These are phyloP conservation scores for Todiramphus chloris DNA, from an alignment of 2,113 vertebrate genomes.

Conservation along the genomic window DNA sequence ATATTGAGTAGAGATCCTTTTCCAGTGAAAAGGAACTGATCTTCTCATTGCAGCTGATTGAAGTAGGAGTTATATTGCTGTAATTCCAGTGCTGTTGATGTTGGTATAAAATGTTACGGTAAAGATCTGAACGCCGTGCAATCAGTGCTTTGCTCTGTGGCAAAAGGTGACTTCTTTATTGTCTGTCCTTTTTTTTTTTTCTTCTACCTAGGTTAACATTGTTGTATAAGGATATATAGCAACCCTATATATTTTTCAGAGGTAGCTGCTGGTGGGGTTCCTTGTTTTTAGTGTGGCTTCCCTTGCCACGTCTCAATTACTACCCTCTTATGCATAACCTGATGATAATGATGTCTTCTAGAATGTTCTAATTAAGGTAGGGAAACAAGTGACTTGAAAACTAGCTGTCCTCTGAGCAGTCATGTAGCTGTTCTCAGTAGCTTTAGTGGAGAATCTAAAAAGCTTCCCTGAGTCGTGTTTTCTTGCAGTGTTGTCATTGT, in stretches of 20 bases:
- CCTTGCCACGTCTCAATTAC: not conserved
- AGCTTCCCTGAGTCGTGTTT: not conserved
- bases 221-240: not conserved
- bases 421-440: not conserved
- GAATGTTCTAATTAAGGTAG: not conserved
- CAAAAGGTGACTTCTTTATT: not conserved
- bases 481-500: not conserved
- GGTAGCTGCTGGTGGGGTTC: not conserved
- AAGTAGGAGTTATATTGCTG: not conserved
- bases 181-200: not conserved
- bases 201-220: not conserved
- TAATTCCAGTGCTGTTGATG: not conserved
- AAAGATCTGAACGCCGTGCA: not conserved
- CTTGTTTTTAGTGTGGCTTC: not conserved
- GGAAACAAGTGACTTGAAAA: not conserved
- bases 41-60: not conserved
- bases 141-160: not conserved
- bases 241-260: not conserved
- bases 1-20: not conserved
- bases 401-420: not conserved
- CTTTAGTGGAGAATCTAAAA: not conserved
- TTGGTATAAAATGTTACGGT: fast-evolving
- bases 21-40: not conserved
- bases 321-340: not conserved
- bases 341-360: not conserved